A percentile compares a stretch with the other conserved stretches of the same genome.
These are phyloP conservation scores for Zaprionus obscuricornis DNA, from an alignment of 2,888 invertebrate genomes.

Conservation along the genomic window DNA sequence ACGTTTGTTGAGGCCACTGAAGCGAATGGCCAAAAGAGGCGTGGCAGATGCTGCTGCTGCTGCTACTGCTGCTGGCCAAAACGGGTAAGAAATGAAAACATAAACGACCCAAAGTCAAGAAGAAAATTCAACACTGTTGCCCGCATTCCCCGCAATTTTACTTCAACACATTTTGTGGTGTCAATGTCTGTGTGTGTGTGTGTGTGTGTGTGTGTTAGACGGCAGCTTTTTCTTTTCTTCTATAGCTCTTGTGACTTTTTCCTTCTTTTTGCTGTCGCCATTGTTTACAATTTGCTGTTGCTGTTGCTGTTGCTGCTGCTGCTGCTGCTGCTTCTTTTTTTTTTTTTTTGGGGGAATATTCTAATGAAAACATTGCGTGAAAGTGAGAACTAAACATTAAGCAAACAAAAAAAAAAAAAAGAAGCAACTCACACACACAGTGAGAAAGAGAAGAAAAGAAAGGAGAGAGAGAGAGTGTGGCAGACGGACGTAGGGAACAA, in stretches of 20 bases:
- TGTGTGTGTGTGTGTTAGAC: constrained; percentile 18
- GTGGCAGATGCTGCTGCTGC: background rate
- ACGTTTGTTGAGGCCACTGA: constrained; percentile 9
- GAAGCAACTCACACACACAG: constrained; percentile 11
- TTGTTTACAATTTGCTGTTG: constrained; percentile 30
- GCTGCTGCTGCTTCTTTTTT: constrained; percentile 1
- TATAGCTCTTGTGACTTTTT: constrained; percentile 30
- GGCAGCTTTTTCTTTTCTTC: constrained; percentile 15
- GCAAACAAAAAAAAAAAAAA: constrained; percentile 56
- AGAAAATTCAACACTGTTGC: constrained; percentile 3
- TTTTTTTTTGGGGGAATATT: constrained; percentile 36
- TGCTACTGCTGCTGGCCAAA: constrained; percentile 3
- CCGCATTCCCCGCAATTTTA: background rate
- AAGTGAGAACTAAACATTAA: constrained; percentile 73
- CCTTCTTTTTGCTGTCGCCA: constrained; percentile 27
- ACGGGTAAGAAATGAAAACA: constrained; percentile 60
- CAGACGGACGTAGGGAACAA: too few species aligned
- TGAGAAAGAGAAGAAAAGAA: too few species aligned
- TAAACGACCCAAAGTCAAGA: constrained; percentile 62
- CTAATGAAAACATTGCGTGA: constrained; percentile 74
- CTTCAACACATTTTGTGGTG: background rate
- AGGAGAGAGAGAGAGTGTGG: too few species aligned
- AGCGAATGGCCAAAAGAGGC: background rate
- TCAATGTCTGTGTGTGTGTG: constrained; percentile 9
- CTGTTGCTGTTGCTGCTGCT: constrained; percentile 18